Evolutionary conservation across 2,797 vertebrate genomes (phyloP).

Genomic region (Tangara arthus): DNA sequence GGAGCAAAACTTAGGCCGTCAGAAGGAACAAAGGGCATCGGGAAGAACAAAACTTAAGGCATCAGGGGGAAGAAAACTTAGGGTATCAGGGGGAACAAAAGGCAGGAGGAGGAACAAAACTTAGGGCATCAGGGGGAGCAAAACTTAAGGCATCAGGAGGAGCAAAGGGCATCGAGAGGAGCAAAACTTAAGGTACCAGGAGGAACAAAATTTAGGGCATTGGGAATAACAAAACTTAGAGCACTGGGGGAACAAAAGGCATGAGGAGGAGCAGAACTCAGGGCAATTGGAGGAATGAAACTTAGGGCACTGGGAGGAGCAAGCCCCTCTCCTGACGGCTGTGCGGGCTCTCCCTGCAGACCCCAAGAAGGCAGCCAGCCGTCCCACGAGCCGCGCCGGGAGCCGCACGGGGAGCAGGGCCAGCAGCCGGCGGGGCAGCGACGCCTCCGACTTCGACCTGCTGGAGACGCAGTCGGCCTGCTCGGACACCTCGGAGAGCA

Average conservation of each 20-base stretch:
- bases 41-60: too few species aligned
- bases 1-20: too few species aligned
- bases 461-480: conserved; percentile 92
- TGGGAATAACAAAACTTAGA: too few species aligned
- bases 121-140: neutral
- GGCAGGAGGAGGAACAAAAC: neutral
- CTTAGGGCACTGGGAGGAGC: fast-evolving
- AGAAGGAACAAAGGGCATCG: too few species aligned
- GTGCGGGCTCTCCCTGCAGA: conserved; percentile 70
- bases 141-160: too few species aligned
- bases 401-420: conserved; percentile 89
- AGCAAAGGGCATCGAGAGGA: too few species aligned
- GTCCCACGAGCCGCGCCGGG: conserved; percentile 88
- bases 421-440: conserved; percentile 92
- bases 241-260: too few species aligned
- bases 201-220: too few species aligned
- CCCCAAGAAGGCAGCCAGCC: conserved; percentile 86
- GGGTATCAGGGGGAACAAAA: too few species aligned
- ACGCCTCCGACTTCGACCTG: conserved; percentile 93
- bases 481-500: conserved; percentile 94
- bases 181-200: too few species aligned
- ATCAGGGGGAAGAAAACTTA: too few species aligned
- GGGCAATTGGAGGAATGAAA: fast-evolving
- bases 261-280: too few species aligned
- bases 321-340: fast-evolving